These are phyloP conservation scores for Cephus pygmeus DNA, from an alignment of 2,888 invertebrate genomes.

Conservation along the genomic window DNA sequence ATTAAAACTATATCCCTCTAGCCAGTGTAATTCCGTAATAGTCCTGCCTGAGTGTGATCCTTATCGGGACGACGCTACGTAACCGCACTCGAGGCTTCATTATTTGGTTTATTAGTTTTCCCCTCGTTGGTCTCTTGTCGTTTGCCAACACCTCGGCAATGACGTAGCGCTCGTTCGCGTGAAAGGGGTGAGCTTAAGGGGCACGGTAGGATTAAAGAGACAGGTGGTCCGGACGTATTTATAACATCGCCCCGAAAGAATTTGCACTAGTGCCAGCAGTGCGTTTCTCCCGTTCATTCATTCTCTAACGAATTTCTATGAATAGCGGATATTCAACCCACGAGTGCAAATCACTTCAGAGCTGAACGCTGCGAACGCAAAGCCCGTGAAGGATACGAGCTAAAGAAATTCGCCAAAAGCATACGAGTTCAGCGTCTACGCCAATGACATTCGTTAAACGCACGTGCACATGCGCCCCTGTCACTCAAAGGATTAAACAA, in stretches of 20 bases:
- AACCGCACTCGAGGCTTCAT: neutral
- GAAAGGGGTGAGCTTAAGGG: conserved; percentile 18
- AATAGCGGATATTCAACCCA: conserved; percentile 56
- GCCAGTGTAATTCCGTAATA: neutral
- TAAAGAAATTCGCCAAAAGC: neutral
- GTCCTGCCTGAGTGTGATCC: neutral
- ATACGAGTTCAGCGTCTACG: no score
- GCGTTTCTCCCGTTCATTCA: neutral
- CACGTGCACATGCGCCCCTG: no score
- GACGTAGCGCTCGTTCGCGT: conserved; percentile 18
- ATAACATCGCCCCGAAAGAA: conserved; percentile 25
- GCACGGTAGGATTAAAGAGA: conserved; percentile 49
- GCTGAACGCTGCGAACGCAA: neutral
- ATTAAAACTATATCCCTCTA: neutral
- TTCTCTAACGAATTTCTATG: conserved; percentile 38
- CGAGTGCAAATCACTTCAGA: neutral
- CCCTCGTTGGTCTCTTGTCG: neutral
- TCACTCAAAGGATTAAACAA: neutral
- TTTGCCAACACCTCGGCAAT: neutral
- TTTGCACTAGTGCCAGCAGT: neutral
- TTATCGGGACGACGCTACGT: neutral
- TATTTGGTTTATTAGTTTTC: neutral
- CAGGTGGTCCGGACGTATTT: conserved; percentile 57
- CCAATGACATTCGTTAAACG: no score
- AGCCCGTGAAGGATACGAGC: no score